Conservation (phyloP, 2,797 vertebrate species). For the Myripristis jacobus region DNA sequence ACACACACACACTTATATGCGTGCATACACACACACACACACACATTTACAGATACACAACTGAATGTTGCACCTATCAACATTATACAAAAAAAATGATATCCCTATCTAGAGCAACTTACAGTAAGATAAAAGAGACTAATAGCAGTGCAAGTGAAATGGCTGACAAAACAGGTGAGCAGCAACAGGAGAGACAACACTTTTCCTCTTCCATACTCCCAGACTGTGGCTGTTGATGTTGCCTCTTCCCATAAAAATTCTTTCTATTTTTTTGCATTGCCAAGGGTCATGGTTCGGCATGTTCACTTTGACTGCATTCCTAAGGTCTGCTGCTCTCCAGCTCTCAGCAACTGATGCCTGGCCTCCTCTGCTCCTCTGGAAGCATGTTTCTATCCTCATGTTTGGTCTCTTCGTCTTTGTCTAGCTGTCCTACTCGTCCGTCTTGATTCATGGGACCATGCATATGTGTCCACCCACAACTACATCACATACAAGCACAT, state of each 20-base stretch:
- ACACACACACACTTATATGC: too few species aligned
- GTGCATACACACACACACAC: not conserved
- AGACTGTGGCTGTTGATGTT: not conserved
- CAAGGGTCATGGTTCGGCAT: not conserved
- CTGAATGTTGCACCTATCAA: too few species aligned
- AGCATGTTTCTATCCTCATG: not conserved
- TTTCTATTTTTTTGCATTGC: not conserved
- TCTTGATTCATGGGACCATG: constrained; percentile 10
- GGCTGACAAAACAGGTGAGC: too few species aligned
- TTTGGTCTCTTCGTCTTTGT: not conserved
- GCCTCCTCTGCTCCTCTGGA: not conserved
- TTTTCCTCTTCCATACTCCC: too few species aligned
- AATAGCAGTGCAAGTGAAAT: too few species aligned
- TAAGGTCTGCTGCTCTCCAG: not conserved
- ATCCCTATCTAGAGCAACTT: too few species aligned
- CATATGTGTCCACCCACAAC: constrained; percentile 14
- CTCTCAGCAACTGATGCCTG: not conserved
- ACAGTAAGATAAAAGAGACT: too few species aligned
- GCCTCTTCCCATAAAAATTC: not conserved
- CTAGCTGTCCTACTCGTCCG: not conserved
- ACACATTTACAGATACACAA: too few species aligned
- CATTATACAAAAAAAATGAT: too few species aligned
- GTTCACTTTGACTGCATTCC: not conserved
- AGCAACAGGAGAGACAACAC: too few species aligned
- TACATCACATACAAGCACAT: constrained; percentile 13